Base-by-base conservation (phyloP, 1,140 invertebrate genomes). In the Apis dorsata region DNA sequence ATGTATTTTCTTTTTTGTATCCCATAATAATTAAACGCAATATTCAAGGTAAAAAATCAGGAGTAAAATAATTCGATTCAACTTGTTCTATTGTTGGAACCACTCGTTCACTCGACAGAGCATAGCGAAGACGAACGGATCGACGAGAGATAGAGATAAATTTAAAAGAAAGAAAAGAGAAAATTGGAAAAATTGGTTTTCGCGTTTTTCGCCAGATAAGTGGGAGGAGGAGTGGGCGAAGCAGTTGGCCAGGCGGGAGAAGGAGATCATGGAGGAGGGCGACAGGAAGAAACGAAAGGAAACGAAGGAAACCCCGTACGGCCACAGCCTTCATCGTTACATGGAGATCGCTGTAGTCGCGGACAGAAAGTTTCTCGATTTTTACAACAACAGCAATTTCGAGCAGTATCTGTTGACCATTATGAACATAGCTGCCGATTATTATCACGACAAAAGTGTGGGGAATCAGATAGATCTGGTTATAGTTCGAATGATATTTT, bases 351-450 rank as follows among this genome's bases (percentile, higher is more conserved):
- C 95, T 57, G 91, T 97, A 15, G 95, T 97, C 7, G 95, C 95
- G 34, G 96, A 97, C 91, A 95, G 95, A 62, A 94, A 94, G 87
- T 97, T 97, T 93, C 92, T 96, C 59, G 93, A 95, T 15, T 96
- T 94, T 89, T 96, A 97, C 89, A 94, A 94, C 76, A 85, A 88
- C 55, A 95, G 94, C 79, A 95, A 97, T 90, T 92, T 96, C 15
- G 95, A 96, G 79, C 95, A 94, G 13, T 97, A 97, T 88, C 94
- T 97, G 12, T 90, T 97, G 34, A 96, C 96, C 3, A 93, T 97
- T 21, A 96, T 97, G 95, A 97, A 97, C 90, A 96, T 96, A 95
- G 96, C 96, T 11, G 94, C 96, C 0, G 94, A 95, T 78, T 94
- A 94, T 86, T 97, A 96, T 90, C 95, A 96, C 84, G 96, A 97